Percentiles rank a stretch among this genome's conserved stretches.
These are phyloP conservation scores for Catagonus wagneri DNA, from an alignment of 2,113 vertebrate genomes.

Conservation along the genomic window DNA sequence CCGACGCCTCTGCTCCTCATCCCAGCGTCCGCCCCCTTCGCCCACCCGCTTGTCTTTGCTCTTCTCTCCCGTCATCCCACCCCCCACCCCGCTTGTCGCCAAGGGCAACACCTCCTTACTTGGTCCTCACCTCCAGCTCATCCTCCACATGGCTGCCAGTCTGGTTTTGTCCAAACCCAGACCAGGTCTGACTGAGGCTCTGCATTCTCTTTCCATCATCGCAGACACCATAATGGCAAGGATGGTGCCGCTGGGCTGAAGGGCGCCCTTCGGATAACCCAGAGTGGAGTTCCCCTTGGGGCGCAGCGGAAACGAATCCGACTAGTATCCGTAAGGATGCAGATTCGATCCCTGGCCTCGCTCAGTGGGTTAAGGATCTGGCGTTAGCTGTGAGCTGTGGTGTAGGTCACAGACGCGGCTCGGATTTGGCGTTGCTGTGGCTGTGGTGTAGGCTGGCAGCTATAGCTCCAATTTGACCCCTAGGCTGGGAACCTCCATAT, in stretches of 20 bases:
- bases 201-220: fast-evolving
- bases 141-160: fast-evolving
- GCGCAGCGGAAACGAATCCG: no score
- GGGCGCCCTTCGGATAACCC: fast-evolving
- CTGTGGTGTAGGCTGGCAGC: no score
- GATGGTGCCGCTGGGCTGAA: fast-evolving
- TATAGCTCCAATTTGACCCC: no score
- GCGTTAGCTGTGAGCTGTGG: no score
- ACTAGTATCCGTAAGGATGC: no score
- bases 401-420: no score
- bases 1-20: background rate
- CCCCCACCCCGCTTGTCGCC: background rate
- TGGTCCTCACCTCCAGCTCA: background rate
- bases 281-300: no score
- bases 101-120: no score
- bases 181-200: background rate
- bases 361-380: no score
- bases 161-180: background rate
- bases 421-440: no score
- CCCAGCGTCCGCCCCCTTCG: fast-evolving
- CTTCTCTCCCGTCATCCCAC: fast-evolving
- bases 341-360: no score
- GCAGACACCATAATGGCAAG: background rate
- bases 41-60: background rate
- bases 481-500: no score